Evolutionary conservation across 1,140 invertebrate genomes (phyloP), one percentile per base, ranked within the genome.

Genomic region (Diorhabda carinulata): DNA sequence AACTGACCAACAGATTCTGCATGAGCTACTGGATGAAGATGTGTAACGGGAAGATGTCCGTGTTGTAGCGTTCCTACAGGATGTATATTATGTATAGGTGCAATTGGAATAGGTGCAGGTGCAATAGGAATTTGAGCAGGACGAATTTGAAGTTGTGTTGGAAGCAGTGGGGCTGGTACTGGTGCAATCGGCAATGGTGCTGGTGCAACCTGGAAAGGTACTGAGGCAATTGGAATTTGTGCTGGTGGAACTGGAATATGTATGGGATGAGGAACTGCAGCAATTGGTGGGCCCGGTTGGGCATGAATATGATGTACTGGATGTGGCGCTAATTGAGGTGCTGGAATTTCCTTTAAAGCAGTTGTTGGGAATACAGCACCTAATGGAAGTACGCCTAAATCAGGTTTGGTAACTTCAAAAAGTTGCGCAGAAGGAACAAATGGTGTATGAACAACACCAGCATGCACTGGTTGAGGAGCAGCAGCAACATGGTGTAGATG

Each of bases 331-430:
- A 64, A 44, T 4, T 66, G 67, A 43, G 67, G 62, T 8, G 44
- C 61, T 3, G 69, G 69, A 25, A 70, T 65, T 57, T 74, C 59
- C 44, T 68, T 72, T 2, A 75, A 61, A 57, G 75, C 57, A 3
- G 72, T 72, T 42, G 70, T 57, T 6, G 63, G 72, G 61, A 77
- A 77, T 3, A 57, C 64, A 5, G 72, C 69, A 8, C 75, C 75
- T 2, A 77, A 59, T 6, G 75, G 75, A n/a, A 77, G 61, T 7
- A 77, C 75, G 4, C 71, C 71, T 44, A 77, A 59, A 56, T 77
- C 75, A 2, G 75, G 75, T 62, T 70, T 73, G 25, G 75, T 75
- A 4, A 77, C 75, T 71, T 77, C 72, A 57, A 77, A 75, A 6
- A 77, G 56, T 8, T 66, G 61, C n/a, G 73, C 64, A 2, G 72